Percentiles rank a stretch among this genome's conserved stretches.
phyloP scores from a whole-genome alignment of 2,888 invertebrate genomes.

The Drosophila setosimentum region DNA sequence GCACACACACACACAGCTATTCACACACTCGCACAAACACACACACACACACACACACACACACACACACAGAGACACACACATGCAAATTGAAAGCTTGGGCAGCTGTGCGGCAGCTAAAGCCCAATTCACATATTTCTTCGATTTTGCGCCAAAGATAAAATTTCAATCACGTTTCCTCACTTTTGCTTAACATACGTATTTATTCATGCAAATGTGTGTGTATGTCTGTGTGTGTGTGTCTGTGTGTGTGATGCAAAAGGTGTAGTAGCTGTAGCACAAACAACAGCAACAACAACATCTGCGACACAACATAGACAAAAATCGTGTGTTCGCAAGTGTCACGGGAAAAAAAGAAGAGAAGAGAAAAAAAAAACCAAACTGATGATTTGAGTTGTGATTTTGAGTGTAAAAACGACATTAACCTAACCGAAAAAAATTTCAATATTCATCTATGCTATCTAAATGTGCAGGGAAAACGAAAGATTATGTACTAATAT shows the following conservation, averaged over 20 bases:
- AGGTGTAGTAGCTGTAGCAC: conserved; percentile 17
- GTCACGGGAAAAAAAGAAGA: conserved; percentile 21
- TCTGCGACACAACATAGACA: conserved; percentile 19
- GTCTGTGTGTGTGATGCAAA: not conserved
- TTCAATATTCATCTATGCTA: not conserved
- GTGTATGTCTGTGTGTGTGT: conserved; percentile 6
- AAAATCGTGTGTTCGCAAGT: conserved; percentile 8
- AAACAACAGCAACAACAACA: conserved; percentile 12
- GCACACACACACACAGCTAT: conserved; percentile 11
- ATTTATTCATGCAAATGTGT: conserved; percentile 6
- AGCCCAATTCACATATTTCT: conserved; percentile 58
- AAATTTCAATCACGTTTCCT: conserved; percentile 80
- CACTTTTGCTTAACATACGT: conserved; percentile 57
- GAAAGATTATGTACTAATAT: not conserved
- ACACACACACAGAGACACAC: conserved; percentile 13
- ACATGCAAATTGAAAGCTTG: conserved; percentile 21
- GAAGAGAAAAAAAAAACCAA: conserved; percentile 19
- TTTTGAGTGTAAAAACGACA: conserved; percentile 20
- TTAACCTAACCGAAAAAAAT: conserved; percentile 3
- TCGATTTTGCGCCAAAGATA: conserved; percentile 72
- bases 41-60: conserved; percentile 15
- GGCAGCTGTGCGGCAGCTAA: conserved; percentile 39
- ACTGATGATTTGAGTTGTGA: conserved; percentile 46
- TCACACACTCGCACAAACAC: not conserved
- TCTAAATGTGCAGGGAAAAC: not conserved